These are phyloP conservation scores for Varroa destructor DNA, from an alignment of 1,140 invertebrate genomes.

Conservation along the genomic window DNA sequence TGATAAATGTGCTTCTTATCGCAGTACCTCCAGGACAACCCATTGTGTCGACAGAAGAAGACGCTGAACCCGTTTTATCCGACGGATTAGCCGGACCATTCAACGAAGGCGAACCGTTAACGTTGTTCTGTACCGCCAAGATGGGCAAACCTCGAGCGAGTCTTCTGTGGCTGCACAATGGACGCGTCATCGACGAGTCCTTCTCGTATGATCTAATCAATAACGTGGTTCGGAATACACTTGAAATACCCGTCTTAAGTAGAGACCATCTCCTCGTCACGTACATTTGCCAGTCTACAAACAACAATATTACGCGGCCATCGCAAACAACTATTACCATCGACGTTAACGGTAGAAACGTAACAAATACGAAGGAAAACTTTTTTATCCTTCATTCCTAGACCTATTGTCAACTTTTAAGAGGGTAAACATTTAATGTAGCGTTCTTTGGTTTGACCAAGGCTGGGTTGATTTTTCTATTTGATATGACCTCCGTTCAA, in stretches of 20 bases:
- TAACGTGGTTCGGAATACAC: constrained; percentile 59
- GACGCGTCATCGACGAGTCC: constrained; percentile 37
- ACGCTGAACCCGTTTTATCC: not conserved
- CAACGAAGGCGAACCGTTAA: constrained; percentile 53
- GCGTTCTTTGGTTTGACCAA: not conserved
- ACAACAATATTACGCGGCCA: constrained; percentile 40
- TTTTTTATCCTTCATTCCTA: too few species aligned
- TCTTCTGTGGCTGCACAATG: constrained; percentile 16
- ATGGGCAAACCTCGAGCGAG: constrained; percentile 37
- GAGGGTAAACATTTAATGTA: too few species aligned
- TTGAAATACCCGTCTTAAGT: constrained; percentile 51
- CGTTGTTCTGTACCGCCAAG: constrained; percentile 54
- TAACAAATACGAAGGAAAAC: not conserved
- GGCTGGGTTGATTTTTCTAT: not conserved
- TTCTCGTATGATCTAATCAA: constrained; percentile 48
- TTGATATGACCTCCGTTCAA: too few species aligned
- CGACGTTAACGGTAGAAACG: constrained; percentile 72
- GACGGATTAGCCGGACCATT: constrained; percentile 50
- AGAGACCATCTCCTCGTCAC: constrained; percentile 53
- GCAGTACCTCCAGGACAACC: constrained; percentile 28
- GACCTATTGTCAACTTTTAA: too few species aligned
- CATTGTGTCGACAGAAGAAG: constrained; percentile 2
- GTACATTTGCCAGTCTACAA: constrained; percentile 59
- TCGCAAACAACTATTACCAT: constrained; percentile 61
- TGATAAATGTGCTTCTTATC: not conserved